These are phyloP conservation scores for Drosophila subquinaria DNA, from an alignment of 2,888 invertebrate species.

Conservation along the genomic window DNA sequence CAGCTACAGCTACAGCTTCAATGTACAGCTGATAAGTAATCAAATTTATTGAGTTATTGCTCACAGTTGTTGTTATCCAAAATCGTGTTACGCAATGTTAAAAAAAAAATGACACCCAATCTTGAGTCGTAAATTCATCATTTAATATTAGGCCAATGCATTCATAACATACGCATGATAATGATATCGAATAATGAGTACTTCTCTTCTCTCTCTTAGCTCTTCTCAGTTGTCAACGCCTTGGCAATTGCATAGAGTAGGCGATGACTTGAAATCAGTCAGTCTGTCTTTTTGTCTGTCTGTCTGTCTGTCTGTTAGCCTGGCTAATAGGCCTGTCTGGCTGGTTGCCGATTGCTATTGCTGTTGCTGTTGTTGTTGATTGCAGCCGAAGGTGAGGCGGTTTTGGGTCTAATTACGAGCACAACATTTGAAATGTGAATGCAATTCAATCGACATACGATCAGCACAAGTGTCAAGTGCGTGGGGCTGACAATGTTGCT, in stretches of 20 bases:
- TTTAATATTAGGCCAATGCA: slow-evolving; percentile 24
- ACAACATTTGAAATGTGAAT: slow-evolving; percentile 38
- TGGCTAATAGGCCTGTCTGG: slow-evolving; percentile 1
- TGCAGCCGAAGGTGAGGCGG: slow-evolving; percentile 44
- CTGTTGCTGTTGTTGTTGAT: background rate
- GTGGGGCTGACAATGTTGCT: slow-evolving; percentile 27
- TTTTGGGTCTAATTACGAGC: slow-evolving; percentile 40
- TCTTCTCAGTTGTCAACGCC: slow-evolving; percentile 21
- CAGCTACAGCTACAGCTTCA: background rate
- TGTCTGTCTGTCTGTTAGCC: slow-evolving; percentile 1
- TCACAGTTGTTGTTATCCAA: slow-evolving; percentile 23
- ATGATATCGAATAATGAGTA: background rate
- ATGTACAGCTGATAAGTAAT: slow-evolving; percentile 19
- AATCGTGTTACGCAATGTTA: slow-evolving; percentile 43
- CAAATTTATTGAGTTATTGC: slow-evolving; percentile 40
- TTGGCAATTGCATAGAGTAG: slow-evolving; percentile 28
- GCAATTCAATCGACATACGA: slow-evolving; percentile 25
- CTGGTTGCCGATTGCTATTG: slow-evolving; percentile 4
- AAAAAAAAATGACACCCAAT: slow-evolving; percentile 32
- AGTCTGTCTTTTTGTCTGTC: background rate
- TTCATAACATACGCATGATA: slow-evolving; percentile 4
- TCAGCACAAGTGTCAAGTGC: slow-evolving; percentile 55
- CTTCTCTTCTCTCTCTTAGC: slow-evolving; percentile 4
- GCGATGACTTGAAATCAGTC: slow-evolving; percentile 15
- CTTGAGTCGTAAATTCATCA: slow-evolving; percentile 20